Percentiles rank a stretch among this genome's conserved stretches.
These are phyloP conservation scores for Sinelater perroti DNA, from an alignment of 2,888 invertebrate species.

Conservation along the genomic window DNA sequence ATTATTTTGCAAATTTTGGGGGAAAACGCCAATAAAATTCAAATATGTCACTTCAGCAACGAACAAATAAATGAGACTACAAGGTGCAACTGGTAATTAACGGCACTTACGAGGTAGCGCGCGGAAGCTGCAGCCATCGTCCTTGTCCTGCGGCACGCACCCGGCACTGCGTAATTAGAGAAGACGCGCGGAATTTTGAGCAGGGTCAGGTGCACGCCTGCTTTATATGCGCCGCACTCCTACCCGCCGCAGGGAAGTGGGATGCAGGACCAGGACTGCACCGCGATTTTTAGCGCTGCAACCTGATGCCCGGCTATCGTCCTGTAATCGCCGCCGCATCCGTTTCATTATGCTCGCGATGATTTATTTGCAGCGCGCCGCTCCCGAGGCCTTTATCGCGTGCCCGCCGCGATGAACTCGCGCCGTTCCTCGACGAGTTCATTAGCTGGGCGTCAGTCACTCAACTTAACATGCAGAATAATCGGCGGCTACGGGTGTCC, in stretches of 20 bases:
- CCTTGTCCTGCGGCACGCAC: constrained; percentile 15
- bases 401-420: too few relatives aligned
- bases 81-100: too few relatives aligned
- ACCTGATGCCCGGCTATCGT: constrained; percentile 19
- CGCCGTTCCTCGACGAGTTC: too few relatives aligned
- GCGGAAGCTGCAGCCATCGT: constrained; percentile 10
- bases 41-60: too few relatives aligned
- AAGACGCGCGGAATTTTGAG: constrained; percentile 19
- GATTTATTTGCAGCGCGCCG: background rate
- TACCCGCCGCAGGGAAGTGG: constrained; percentile 25
- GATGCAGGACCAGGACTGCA: constrained; percentile 30
- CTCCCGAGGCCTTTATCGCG: too few relatives aligned
- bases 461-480: too few relatives aligned
- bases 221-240: constrained; percentile 24
- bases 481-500: too few relatives aligned
- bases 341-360: background rate
- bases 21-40: too few relatives aligned
- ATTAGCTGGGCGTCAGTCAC: too few relatives aligned
- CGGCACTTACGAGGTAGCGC: constrained; percentile 5
- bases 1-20: too few relatives aligned
- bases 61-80: too few relatives aligned
- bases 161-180: background rate
- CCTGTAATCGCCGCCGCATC: constrained; percentile 10
- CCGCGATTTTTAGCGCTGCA: constrained; percentile 21
- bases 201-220: constrained; percentile 21